Evolutionary conservation across 2,888 invertebrate species (phyloP).

Genomic region (Eupelmus urozonus): DNA sequence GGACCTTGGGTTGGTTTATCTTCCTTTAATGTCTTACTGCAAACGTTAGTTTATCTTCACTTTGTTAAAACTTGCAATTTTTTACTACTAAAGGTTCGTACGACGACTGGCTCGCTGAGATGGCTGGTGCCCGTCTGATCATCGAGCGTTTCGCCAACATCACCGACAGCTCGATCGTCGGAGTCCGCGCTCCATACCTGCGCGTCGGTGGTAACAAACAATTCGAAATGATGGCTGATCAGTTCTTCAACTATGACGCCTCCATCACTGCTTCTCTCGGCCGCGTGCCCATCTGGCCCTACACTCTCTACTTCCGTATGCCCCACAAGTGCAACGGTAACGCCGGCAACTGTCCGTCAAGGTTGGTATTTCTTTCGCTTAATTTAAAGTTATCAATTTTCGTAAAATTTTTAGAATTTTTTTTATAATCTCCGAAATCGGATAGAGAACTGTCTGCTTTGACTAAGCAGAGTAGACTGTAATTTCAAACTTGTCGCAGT

Average conservation of each 20-base stretch:
- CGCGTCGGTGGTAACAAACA: conserved; percentile 95
- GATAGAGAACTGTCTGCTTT: too few species aligned
- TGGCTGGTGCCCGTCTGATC: conserved; percentile 93
- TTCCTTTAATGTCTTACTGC: not conserved
- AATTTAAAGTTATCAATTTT: not conserved
- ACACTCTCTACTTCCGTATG: conserved; percentile 97
- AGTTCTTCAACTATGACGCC: conserved; percentile 96
- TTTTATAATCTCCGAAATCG: too few species aligned
- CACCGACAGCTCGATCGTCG: conserved; percentile 92
- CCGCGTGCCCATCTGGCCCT: conserved; percentile 97
- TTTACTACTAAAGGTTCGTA: conserved; percentile 79
- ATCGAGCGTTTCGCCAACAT: conserved; percentile 94
- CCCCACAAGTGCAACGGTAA: conserved; percentile 97
- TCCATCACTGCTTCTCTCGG: conserved; percentile 94
- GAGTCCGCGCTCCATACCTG: conserved; percentile 90
- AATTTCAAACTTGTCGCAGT: not conserved
- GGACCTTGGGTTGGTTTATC: conserved; percentile 83
- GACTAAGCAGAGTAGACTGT: too few species aligned
- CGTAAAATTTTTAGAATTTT: not conserved
- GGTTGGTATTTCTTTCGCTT: conserved; percentile 53
- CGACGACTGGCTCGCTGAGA: conserved; percentile 95
- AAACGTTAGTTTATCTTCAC: too few species aligned
- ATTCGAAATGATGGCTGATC: conserved; percentile 98
- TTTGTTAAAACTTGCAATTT: too few species aligned
- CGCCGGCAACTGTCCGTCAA: conserved; percentile 93